Conservation (phyloP, 2,113 vertebrate genomes). For the Orthonyx spaldingii region DNA sequence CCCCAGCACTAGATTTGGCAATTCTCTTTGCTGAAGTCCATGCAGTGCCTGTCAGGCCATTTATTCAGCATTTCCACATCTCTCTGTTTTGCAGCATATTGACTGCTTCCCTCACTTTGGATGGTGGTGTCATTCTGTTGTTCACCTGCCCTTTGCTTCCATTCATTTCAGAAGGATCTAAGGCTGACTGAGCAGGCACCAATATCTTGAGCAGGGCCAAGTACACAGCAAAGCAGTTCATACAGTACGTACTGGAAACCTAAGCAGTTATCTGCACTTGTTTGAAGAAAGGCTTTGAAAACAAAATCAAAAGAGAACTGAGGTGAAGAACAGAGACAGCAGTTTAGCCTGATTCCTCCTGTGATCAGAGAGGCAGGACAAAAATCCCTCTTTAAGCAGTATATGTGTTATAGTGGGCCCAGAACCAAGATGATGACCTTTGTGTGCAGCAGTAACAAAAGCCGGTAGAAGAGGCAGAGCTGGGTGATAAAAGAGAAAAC, state of each 20-base stretch:
- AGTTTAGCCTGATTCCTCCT: neutral
- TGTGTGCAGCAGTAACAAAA: neutral
- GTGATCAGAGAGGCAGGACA: neutral
- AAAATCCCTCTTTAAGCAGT: neutral
- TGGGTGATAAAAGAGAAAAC: neutral
- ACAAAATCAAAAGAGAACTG: neutral
- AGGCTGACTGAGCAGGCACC: neutral
- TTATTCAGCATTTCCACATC: neutral
- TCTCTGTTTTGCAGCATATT: neutral
- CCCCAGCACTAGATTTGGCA: neutral
- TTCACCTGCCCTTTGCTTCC: neutral
- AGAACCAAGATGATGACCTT: neutral
- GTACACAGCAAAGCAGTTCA: neutral
- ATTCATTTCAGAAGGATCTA: neutral
- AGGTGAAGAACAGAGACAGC: neutral
- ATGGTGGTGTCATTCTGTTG: neutral
- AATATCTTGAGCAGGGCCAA: neutral
- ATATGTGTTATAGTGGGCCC: neutral
- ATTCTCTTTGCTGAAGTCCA: neutral
- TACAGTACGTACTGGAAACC: neutral
- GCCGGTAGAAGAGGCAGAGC: neutral
- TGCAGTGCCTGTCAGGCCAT: neutral
- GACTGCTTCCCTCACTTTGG: neutral
- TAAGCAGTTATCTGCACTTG: neutral
- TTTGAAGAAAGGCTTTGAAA: neutral